Evolutionary conservation across 2,888 invertebrate species (phyloP).

Genomic region (Nineta flava): DNA sequence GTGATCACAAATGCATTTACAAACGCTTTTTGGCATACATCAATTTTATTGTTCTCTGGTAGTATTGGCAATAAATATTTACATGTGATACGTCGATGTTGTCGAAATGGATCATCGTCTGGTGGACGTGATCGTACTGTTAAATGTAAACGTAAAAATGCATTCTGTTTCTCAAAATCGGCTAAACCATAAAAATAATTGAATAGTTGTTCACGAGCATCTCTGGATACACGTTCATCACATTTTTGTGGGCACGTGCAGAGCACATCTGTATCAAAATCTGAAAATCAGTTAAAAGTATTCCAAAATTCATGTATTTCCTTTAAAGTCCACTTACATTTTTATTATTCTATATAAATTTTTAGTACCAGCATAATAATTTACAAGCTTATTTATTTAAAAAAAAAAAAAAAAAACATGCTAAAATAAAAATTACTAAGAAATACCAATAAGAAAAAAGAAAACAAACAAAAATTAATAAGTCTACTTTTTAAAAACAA

Average conservation of each 20-base stretch:
- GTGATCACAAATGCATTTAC: conserved; percentile 36
- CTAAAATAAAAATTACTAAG: no score
- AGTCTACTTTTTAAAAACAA: no score
- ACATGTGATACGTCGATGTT: conserved; percentile 32
- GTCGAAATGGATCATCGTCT: conserved; percentile 16
- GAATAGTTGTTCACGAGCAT: conserved; percentile 30
- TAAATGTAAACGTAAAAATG: conserved; percentile 32
- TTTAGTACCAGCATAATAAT: no score
- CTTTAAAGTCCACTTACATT: neutral
- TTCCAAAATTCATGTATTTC: neutral
- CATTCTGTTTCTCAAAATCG: conserved; percentile 32
- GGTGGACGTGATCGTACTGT: conserved; percentile 29
- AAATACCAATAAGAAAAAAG: no score
- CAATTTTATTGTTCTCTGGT: conserved; percentile 21
- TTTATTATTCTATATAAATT: neutral
- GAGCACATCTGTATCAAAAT: conserved; percentile 27
- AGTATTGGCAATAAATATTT: conserved; percentile 32
- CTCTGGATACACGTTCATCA: conserved; percentile 30
- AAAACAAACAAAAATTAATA: no score
- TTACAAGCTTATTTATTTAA: no score
- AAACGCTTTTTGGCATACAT: conserved; percentile 37
- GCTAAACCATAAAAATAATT: conserved; percentile 31
- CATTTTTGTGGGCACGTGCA: conserved; percentile 38
- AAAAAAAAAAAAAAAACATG: no score
- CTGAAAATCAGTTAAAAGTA: conserved; percentile 2